Base-by-base conservation (phyloP, 2,113 vertebrate genomes). In the Melospiza georgiana region DNA sequence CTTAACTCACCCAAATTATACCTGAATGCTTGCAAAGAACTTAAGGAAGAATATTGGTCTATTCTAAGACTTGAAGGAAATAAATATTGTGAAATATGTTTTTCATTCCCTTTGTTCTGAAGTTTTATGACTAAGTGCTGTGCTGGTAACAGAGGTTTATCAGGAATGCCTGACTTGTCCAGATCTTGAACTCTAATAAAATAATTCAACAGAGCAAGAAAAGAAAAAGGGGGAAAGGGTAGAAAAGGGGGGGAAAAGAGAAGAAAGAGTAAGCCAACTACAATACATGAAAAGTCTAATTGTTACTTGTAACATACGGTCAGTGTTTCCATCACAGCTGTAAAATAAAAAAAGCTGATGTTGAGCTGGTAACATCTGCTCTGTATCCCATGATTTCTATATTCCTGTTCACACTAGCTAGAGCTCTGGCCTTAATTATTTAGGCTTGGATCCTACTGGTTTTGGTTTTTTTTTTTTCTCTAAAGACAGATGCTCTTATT, bases 1-100 rank as follows among this genome's bases (percentile, higher is more conserved):
- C 48, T 96, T 95, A 95, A 94, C 77, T 94, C 81, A 81, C 61
- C 85, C 72, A 96, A 96, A 96, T 95, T 66, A 94, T 27, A 93
- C 71, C 92, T 90, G 83, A 87, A 84, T 0, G 3, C 13, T 91
- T 65, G 44, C 61, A 94, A 75, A 87, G 84, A 89, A 77, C 31
- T 81, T 78, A 78, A 62, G 67, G 37, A 93, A 96, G 68, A 85
- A 81, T 82, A 88, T n/a, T 46, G 66, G 71, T 88, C 88, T 97
- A 71, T 94, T 90, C 86, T 44, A 90, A 86, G 85, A 74, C 44
- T 66, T 51, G 43, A 57, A 91, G 65, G 54, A 93, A 95, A 95
- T 72, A 95, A 95, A 74, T 74, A 77, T 73, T 55, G 73, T 54
- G 85, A 90, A 94, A 62, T 69, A 87, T 58, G 72, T 59, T 95